Percentiles rank a stretch among this genome's conserved stretches.
Conservation (phyloP, 1,140 invertebrate genomes). For the Orius laevigatus region DNA sequence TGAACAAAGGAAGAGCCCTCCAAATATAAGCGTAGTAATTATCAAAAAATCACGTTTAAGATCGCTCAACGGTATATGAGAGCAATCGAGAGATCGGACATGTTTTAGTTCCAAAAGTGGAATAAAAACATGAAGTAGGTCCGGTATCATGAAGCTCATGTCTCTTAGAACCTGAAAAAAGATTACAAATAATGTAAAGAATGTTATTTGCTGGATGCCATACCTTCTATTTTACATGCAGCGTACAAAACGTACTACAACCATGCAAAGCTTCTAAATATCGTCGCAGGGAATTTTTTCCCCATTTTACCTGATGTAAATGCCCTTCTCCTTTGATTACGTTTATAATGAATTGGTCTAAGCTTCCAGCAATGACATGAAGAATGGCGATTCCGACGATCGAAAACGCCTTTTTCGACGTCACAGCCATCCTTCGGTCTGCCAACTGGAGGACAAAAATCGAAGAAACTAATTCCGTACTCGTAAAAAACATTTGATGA, state of each 20-base stretch:
- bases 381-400: slow-evolving; percentile 48
- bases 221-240: no score
- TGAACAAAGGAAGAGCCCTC: slow-evolving; percentile 7
- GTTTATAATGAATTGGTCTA: slow-evolving; percentile 60
- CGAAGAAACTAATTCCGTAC: slow-evolving; percentile 57
- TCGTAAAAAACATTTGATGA: slow-evolving; percentile 57
- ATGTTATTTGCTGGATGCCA: no score
- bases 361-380: slow-evolving; percentile 53
- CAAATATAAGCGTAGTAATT: slow-evolving; percentile 3
- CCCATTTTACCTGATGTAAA: slow-evolving; percentile 49
- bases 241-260: no score
- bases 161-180: slow-evolving; percentile 12
- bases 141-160: slow-evolving; percentile 14
- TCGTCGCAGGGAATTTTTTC: no score
- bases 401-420: slow-evolving; percentile 41
- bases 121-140: slow-evolving; percentile 13
- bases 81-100: background rate
- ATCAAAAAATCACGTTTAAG: slow-evolving; percentile 3
- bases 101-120: slow-evolving; percentile 11
- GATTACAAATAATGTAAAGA: background rate
- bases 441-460: slow-evolving; percentile 40
- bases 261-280: no score
- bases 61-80: background rate
- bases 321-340: slow-evolving; percentile 51
- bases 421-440: slow-evolving; percentile 36